Evolutionary conservation across 2,113 vertebrate species (phyloP), one percentile per base, ranked within the genome.

Genomic region (Pavo muticus): DNA sequence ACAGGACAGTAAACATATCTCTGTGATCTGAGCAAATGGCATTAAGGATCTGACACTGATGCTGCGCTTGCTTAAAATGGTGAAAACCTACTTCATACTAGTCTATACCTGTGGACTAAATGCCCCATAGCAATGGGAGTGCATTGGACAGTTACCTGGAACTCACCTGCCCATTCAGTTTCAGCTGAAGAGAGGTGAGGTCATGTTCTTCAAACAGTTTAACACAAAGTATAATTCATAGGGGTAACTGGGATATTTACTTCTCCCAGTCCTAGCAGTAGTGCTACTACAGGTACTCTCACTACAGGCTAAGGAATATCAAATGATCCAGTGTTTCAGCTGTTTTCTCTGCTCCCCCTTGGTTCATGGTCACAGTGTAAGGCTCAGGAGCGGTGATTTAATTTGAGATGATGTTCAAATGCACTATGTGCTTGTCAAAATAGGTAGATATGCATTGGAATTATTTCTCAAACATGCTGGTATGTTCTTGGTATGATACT

Each of bases 111-210:
- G 7, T 45, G 24, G 7, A 42, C 13, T 87, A 63, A 89, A 56
- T 5, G 0, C 4, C n/a, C 11, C 13, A 14, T 9, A 23, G 35
- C 29, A 45, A 6, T 29, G 6, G 7, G 27, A 69, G 3, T 9
- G 5, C 3, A 20, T 4, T 25, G 21, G 2, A 10, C 4, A 1
- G 14, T 18, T 54, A 35, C 11, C 14, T 37, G 12, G 30, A 20
- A 32, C 44, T 83, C 29, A 14, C 29, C 7, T 52, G 4, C 6
- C 27, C 14, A 5, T 57, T 65, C 61, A 32, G 20, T 77, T 90
- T 69, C 48, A 63, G 10, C 9, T 10, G 3, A 79, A 39, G 14
- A 8, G 5, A 80, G 59, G 21, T 5, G 17, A 48, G 3, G 9
- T 6, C 40, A 40, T 7, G 5, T 3, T 83, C 14, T 63, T 86